Evolutionary conservation across 2,888 invertebrate species (phyloP).

Genomic region (Drosophila leonis): DNA sequence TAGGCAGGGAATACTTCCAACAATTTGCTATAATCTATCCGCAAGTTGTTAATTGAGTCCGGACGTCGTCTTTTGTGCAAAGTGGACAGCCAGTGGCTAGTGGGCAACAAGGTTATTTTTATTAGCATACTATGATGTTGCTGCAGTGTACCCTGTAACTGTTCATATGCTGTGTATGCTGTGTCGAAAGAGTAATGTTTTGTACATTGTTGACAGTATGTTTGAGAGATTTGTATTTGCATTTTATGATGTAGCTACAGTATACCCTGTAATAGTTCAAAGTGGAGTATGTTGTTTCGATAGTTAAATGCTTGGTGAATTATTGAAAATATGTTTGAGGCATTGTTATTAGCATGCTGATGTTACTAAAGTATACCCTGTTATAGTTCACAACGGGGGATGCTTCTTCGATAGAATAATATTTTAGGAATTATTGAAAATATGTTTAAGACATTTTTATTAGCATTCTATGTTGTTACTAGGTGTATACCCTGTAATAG

Average conservation of each 20-base stretch:
- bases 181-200: not conserved
- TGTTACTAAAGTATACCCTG: too few species aligned
- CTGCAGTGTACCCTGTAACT: not conserved
- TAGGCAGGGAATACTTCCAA: slow-evolving; percentile 14
- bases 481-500: not conserved
- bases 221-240: slow-evolving; percentile 11
- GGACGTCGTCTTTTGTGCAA: slow-evolving; percentile 11
- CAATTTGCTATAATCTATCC: slow-evolving; percentile 39
- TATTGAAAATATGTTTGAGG: too few species aligned
- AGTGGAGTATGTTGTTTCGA: not conserved
- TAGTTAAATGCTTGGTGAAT: too few species aligned
- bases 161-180: too few species aligned
- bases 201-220: not conserved
- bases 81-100: not conserved
- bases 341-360: too few species aligned
- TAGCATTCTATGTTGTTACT: too few species aligned
- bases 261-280: not conserved
- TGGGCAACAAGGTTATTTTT: slow-evolving; percentile 29
- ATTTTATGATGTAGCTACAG: slow-evolving; percentile 2
- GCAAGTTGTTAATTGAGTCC: slow-evolving; percentile 36
- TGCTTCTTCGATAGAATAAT: too few species aligned
- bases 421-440: too few species aligned
- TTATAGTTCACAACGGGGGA: too few species aligned
- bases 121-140: slow-evolving; percentile 22
- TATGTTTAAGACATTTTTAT: too few species aligned